Conservation (phyloP, 2,797 vertebrate species). For the Spondyliosoma cantharus region DNA sequence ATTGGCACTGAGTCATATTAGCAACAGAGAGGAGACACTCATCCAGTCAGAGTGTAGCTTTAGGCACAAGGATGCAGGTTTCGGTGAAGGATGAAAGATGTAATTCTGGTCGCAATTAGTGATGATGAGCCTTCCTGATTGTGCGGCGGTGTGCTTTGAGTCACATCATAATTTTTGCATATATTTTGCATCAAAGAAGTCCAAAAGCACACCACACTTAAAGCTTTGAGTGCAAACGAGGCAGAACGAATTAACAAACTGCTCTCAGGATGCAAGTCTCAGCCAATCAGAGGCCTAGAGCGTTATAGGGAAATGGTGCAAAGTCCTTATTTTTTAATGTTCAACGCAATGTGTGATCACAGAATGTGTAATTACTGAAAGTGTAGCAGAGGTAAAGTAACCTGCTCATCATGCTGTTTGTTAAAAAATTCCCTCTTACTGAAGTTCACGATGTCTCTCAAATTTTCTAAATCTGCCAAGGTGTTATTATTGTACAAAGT, state of each 20-base stretch:
- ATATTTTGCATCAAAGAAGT: background rate
- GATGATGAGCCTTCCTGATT: conserved; percentile 3
- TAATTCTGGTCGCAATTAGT: conserved; percentile 21
- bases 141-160: background rate
- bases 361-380: too few species aligned
- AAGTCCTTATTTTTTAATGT: background rate
- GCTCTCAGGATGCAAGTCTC: background rate
- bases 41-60: background rate
- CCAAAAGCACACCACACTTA: background rate
- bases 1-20: background rate
- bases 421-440: too few species aligned
- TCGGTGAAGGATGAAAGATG: conserved; percentile 2
- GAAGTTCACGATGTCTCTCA: too few species aligned
- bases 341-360: background rate
- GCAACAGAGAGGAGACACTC: background rate
- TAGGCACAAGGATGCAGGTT: background rate
- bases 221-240: background rate
- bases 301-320: background rate
- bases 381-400: background rate
- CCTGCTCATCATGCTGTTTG: too few species aligned
- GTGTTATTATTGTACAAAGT: too few species aligned
- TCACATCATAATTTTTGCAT: conserved; percentile 9
- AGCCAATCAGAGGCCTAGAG: background rate
- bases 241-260: background rate
- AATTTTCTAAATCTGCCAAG: too few species aligned